phyloP scores from a whole-genome alignment of 2,888 invertebrate genomes.

The Sclerodermus sp. region DNA sequence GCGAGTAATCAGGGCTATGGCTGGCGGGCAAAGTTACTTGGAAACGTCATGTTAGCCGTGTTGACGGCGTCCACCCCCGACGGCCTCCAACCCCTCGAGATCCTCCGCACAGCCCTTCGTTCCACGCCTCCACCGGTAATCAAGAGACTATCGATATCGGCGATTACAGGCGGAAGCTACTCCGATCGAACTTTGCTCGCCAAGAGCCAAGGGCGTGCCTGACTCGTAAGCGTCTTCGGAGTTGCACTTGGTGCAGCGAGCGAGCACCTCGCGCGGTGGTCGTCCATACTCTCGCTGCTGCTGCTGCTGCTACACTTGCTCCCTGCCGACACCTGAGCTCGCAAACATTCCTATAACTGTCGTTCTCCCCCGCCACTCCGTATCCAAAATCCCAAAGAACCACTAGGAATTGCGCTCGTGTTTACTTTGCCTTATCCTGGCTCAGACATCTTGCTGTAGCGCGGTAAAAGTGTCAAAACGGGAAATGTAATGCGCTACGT shows the following conservation, averaged over 20 bases:
- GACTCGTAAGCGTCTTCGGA: conserved; percentile 11
- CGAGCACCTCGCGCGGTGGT: too few relatives aligned
- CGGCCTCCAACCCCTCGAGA: conserved; percentile 3
- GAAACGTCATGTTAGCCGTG: conserved; percentile 15
- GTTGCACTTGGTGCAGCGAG: too few relatives aligned
- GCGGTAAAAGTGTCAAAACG: too few relatives aligned
- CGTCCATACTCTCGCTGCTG: too few relatives aligned
- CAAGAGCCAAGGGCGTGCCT: conserved; percentile 11
- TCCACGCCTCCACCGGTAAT: conserved; percentile 10
- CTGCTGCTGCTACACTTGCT: not conserved
- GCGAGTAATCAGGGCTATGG: too few relatives aligned
- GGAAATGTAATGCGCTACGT: too few relatives aligned
- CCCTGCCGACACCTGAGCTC: not conserved
- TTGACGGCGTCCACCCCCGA: conserved; percentile 12
- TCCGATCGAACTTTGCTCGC: conserved; percentile 23
- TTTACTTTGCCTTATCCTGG: too few relatives aligned
- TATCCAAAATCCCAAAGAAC: too few relatives aligned
- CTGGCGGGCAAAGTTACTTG: conserved; percentile 9
- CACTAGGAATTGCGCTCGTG: too few relatives aligned
- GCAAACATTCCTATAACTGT: not conserved
- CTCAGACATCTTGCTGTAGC: too few relatives aligned
- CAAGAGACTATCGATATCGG: conserved; percentile 16
- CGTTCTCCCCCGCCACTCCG: too few relatives aligned
- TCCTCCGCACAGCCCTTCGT: not conserved
- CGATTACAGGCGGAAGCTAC: conserved; percentile 15